A percentile compares a stretch with the other conserved stretches of the same genome.
Conservation (phyloP, 1,140 invertebrate species). For the Listronotus bonariensis region DNA sequence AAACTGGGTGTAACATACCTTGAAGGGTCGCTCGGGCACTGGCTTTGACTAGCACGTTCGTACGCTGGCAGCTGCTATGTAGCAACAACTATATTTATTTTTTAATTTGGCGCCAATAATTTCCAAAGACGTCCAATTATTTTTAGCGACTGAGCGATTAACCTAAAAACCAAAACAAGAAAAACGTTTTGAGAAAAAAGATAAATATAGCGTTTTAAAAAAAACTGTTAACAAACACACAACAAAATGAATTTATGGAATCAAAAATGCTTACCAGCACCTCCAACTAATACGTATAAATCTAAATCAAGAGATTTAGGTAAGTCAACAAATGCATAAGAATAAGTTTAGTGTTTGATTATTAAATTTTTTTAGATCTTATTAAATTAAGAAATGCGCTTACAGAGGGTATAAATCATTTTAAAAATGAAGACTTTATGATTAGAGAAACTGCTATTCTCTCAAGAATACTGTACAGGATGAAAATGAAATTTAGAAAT, state of each 20-base stretch:
- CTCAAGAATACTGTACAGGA: slow-evolving; percentile 59
- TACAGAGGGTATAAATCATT: slow-evolving; percentile 48
- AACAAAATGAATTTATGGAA: slow-evolving; percentile 49
- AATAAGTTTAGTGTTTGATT: slow-evolving; percentile 13
- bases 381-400: slow-evolving; percentile 35
- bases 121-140: no score
- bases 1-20: no score
- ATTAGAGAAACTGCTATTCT: slow-evolving; percentile 56
- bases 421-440: slow-evolving; percentile 52
- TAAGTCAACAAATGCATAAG: slow-evolving; percentile 31
- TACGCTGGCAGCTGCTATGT: no score
- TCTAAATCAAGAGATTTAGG: slow-evolving; percentile 35
- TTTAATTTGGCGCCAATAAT: no score
- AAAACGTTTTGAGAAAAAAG: no score
- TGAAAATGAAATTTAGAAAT: slow-evolving; percentile 60
- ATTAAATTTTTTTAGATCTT: slow-evolving; percentile 41
- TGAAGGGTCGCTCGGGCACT: no score
- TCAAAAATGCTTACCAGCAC: slow-evolving; percentile 41
- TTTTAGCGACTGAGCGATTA: no score
- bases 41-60: no score
- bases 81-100: no score
- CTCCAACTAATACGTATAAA: slow-evolving; percentile 47
- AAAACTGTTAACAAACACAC: background rate
- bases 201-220: no score
- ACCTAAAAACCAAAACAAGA: no score